These are phyloP conservation scores for Bryconaethiops microstoma DNA, from an alignment of 2,797 vertebrate genomes.

Conservation along the genomic window DNA sequence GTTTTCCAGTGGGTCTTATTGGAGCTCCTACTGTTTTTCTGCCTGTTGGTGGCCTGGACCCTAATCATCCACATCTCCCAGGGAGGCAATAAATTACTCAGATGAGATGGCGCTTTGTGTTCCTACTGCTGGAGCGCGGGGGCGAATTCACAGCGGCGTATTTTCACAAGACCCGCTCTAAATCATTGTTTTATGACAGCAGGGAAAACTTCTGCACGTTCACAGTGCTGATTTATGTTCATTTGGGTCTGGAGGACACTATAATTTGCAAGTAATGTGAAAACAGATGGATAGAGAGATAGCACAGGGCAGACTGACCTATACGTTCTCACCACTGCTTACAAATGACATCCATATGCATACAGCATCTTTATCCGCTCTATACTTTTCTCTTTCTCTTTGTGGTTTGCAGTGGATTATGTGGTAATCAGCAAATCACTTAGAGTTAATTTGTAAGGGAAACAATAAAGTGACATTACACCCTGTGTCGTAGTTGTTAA, in stretches of 20 bases:
- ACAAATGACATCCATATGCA: slow-evolving; percentile 99
- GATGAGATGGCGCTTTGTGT: slow-evolving; percentile 97
- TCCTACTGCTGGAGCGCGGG: slow-evolving; percentile 87
- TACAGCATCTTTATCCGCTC: slow-evolving; percentile 79
- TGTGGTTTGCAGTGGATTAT: slow-evolving; percentile 24
- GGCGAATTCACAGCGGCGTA: slow-evolving; percentile 87
- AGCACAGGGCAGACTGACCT: slow-evolving; percentile 87
- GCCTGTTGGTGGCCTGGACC: slow-evolving; percentile 97
- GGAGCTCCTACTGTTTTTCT: slow-evolving; percentile 99
- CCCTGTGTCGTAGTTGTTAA: not conserved
- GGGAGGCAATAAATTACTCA: slow-evolving; percentile 97
- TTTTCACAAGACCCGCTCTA: slow-evolving; percentile 97
- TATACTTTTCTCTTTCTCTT: slow-evolving; percentile 39
- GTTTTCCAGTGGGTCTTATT: slow-evolving; percentile 95
- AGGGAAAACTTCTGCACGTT: slow-evolving; percentile 94
- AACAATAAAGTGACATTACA: not conserved
- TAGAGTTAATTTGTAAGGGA: slow-evolving; percentile 8
- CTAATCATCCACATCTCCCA: slow-evolving; percentile 96
- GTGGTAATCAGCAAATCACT: slow-evolving; percentile 29
- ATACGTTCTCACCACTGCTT: slow-evolving; percentile 82
- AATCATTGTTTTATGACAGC: slow-evolving; percentile 99
- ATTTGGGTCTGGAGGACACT: slow-evolving; percentile 96
- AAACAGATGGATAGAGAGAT: slow-evolving; percentile 99
- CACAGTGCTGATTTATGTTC: slow-evolving; percentile 94
- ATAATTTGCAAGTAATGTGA: slow-evolving; percentile 96